These are phyloP conservation scores for Nothoprocta pentlandii DNA, from an alignment of 2,113 vertebrate genomes.

Conservation along the genomic window DNA sequence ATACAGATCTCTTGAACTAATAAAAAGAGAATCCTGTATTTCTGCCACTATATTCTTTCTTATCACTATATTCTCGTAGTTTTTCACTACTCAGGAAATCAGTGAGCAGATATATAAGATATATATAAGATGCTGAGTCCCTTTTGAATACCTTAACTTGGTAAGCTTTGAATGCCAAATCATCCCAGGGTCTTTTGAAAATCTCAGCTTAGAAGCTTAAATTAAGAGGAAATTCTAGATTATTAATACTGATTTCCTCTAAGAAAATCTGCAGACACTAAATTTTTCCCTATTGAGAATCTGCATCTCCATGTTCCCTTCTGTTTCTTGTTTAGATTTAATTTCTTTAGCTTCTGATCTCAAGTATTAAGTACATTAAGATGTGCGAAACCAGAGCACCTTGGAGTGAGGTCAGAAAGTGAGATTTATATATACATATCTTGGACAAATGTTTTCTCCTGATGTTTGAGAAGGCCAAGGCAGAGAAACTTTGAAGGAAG, in stretches of 20 bases:
- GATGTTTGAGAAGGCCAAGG: not conserved
- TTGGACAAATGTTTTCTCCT: not conserved
- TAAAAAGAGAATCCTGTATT: not conserved
- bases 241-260: not conserved
- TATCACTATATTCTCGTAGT: not conserved
- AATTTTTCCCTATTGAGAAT: not conserved
- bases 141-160: not conserved
- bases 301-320: not conserved
- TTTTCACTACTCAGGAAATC: not conserved
- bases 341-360: not conserved
- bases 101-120: not conserved
- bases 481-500: not conserved
- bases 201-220: not conserved
- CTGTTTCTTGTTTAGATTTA: fast-evolving
- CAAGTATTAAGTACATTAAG: not conserved
- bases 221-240: not conserved
- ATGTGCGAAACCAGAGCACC: not conserved
- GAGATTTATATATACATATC: not conserved
- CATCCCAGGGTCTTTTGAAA: not conserved
- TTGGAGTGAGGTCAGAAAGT: not conserved
- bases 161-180: not conserved
- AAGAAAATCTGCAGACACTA: not conserved
- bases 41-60: not conserved
- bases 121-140: not conserved
- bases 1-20: not conserved